Conservation (phyloP, 2,113 vertebrate genomes). For the Fukomys damarensis region DNA sequence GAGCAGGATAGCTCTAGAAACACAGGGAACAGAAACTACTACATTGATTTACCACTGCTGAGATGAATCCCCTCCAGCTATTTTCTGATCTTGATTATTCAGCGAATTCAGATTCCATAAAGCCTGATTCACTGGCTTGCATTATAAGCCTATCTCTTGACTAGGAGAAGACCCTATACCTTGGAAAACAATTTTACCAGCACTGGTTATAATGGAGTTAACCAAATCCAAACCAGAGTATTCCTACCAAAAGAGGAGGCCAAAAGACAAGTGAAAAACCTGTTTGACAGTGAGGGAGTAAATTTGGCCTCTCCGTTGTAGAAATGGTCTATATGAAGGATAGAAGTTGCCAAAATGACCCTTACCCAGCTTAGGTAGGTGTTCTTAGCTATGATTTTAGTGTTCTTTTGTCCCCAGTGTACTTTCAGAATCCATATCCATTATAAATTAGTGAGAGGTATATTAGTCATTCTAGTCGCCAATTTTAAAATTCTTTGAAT, state of each 20-base stretch:
- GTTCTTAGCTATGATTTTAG: background rate
- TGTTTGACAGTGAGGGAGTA: background rate
- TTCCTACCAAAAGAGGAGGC: background rate
- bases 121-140: background rate
- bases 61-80: background rate
- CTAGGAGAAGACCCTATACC: background rate
- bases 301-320: background rate
- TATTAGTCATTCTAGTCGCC: conserved; percentile 9
- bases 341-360: background rate
- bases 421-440: conserved; percentile 25
- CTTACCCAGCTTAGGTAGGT: background rate
- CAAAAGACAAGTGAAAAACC: background rate
- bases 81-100: conserved; percentile 32
- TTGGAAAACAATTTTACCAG: background rate
- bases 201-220: background rate
- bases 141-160: background rate
- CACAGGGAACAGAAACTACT: background rate
- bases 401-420: background rate
- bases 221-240: background rate
- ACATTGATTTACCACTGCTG: background rate
- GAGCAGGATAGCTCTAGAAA: background rate
- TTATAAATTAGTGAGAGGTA: background rate
- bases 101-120: conserved; percentile 23
- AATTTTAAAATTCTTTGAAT: conserved; percentile 5
- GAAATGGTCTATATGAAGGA: background rate